Evolutionary conservation across 2,797 vertebrate species (phyloP).

Genomic region (Morus bassanus): DNA sequence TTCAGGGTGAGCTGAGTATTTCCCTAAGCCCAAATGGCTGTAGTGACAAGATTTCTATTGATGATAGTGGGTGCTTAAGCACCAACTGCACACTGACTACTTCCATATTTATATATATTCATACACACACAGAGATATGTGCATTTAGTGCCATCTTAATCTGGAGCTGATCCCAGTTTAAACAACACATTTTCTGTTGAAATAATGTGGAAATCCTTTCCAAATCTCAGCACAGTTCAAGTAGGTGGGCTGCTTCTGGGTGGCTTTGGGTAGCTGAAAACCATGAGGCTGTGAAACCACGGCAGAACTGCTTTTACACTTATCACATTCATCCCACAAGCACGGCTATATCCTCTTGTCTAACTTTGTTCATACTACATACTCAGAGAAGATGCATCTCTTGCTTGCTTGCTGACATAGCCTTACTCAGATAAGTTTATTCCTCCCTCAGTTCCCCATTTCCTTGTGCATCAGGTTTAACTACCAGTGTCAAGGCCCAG

Average conservation of each 20-base stretch:
- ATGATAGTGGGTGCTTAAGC: not conserved
- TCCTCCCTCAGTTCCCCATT: not conserved
- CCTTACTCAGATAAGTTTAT: not conserved
- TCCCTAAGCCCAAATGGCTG: not conserved
- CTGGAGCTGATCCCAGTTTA: not conserved
- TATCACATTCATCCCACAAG: not conserved
- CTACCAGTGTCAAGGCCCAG: not conserved
- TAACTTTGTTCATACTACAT: not conserved
- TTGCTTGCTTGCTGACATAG: not conserved
- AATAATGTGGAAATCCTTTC: not conserved
- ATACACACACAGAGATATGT: not conserved
- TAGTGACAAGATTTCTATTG: not conserved
- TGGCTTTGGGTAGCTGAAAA: not conserved
- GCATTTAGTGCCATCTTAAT: not conserved
- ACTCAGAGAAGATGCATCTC: not conserved
- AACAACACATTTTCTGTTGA: not conserved
- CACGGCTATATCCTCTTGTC: not conserved
- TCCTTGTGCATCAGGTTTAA: not conserved
- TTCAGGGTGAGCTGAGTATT: not conserved
- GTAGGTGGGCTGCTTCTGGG: not conserved
- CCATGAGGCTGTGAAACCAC: not conserved
- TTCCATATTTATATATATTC: not conserved
- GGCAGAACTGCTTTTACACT: conserved; percentile 6
- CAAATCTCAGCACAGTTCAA: not conserved
- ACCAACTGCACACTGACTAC: not conserved